These are phyloP conservation scores for Trichogramma dendrolimi DNA, from an alignment of 2,888 invertebrate genomes.

Conservation along the genomic window DNA sequence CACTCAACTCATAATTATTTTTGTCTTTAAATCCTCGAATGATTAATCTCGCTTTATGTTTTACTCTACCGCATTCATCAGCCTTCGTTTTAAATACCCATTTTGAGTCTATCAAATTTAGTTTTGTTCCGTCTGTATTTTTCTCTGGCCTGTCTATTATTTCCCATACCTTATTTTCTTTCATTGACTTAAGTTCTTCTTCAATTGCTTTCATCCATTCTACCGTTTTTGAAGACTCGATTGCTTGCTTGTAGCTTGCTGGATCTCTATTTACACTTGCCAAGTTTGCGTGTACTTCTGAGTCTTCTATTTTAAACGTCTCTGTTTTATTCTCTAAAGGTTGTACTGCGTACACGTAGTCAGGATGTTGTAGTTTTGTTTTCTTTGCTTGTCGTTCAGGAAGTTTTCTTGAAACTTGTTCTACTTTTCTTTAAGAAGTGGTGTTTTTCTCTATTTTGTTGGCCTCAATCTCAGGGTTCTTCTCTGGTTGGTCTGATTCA, in stretches of 20 bases:
- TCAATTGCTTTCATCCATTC: conserved; percentile 20
- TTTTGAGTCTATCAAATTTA: conserved; percentile 25
- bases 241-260: conserved; percentile 18
- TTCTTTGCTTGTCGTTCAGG: too few relatives aligned
- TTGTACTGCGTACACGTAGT: not conserved
- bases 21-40: conserved; percentile 25
- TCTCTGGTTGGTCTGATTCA: too few relatives aligned
- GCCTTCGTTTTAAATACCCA: conserved; percentile 23
- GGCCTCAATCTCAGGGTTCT: too few relatives aligned
- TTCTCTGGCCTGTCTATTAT: conserved; percentile 15
- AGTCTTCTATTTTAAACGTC: too few relatives aligned
- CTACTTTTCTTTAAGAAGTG: too few relatives aligned
- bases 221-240: conserved; percentile 11
- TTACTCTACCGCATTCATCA: conserved; percentile 6
- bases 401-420: too few relatives aligned
- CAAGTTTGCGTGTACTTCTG: conserved; percentile 6
- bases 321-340: too few relatives aligned
- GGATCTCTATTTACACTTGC: conserved; percentile 23
- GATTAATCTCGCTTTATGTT: conserved; percentile 24
- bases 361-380: not conserved
- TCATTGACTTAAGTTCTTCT: conserved; percentile 25
- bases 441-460: too few relatives aligned
- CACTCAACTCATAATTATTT: conserved; percentile 18
- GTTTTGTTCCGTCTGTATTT: conserved; percentile 12
- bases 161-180: conserved; percentile 27